A percentile compares a stretch with the other conserved stretches of the same genome.
Evolutionary conservation across 1,140 invertebrate genomes (phyloP).

Genomic region (Goniozus legneri): DNA sequence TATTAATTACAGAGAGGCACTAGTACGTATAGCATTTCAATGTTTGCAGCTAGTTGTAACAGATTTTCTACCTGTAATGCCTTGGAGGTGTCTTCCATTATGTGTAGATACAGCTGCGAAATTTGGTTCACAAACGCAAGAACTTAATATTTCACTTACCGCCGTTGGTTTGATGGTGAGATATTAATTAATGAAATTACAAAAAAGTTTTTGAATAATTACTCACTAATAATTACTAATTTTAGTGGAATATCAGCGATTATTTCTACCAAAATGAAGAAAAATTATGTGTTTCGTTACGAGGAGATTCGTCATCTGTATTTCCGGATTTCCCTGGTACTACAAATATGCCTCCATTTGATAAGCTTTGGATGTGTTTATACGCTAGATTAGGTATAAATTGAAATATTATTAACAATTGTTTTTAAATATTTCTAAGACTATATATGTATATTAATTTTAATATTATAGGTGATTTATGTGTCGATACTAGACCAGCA

Average conservation of each 20-base stretch:
- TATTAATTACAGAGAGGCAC: constrained; percentile 70
- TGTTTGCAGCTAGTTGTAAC: constrained; percentile 96
- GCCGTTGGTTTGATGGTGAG: constrained; percentile 92
- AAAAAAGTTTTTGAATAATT: constrained; percentile 14
- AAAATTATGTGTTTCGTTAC: constrained; percentile 72
- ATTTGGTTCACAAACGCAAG: constrained; percentile 94
- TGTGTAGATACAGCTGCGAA: constrained; percentile 93
- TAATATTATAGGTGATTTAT: constrained; percentile 71
- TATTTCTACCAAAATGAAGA: constrained; percentile 94
- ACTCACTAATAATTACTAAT: too few relatives aligned
- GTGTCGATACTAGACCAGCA: constrained; percentile 91
- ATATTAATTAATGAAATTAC: constrained; percentile 8
- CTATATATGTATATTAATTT: constrained; percentile 1
- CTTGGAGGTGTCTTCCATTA: constrained; percentile 81
- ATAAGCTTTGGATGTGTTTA: constrained; percentile 93
- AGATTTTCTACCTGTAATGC: constrained; percentile 87
- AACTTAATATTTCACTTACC: constrained; percentile 97
- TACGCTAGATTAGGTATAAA: constrained; percentile 75
- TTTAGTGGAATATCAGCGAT: constrained; percentile 96
- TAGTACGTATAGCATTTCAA: constrained; percentile 92
- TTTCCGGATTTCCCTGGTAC: constrained; percentile 81
- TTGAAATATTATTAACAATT: too few relatives aligned
- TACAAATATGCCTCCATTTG: constrained; percentile 83
- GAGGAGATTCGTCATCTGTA: constrained; percentile 64
- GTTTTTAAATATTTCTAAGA: constrained; percentile 3